Conservation (phyloP, 2,888 invertebrate genomes). For the Anagyrus pseudococci region DNA sequence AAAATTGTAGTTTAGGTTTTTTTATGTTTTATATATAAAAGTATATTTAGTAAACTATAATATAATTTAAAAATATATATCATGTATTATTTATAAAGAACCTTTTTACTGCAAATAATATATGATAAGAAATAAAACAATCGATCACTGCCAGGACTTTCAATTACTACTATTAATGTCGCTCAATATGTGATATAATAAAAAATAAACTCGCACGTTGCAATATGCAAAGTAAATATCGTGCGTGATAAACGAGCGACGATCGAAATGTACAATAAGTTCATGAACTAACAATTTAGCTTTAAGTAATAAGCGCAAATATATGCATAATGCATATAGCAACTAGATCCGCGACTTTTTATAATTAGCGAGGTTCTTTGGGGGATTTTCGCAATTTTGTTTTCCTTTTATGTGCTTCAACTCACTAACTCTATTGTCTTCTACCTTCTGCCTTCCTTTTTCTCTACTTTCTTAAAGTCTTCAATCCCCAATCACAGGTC, state of each 20-base stretch:
- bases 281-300: conserved; percentile 21
- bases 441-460: conserved; percentile 17
- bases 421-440: conserved; percentile 13
- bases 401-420: conserved; percentile 23
- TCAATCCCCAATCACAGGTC: conserved; percentile 36
- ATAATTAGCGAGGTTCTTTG: conserved; percentile 29
- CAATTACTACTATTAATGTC: conserved; percentile 21
- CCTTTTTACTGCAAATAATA: conserved; percentile 20
- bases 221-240: not conserved
- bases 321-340: conserved; percentile 1
- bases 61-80: conserved; percentile 15
- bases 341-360: conserved; percentile 8
- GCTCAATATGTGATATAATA: conserved; percentile 38
- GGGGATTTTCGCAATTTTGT: conserved; percentile 24
- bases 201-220: conserved; percentile 8
- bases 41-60: not conserved
- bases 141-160: conserved; percentile 39
- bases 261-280: not conserved
- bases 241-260: conserved; percentile 3
- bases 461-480: conserved; percentile 13
- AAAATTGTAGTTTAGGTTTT: too few species aligned
- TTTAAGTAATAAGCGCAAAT: conserved; percentile 5
- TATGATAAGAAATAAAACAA: conserved; percentile 12
- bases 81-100: conserved; percentile 28
- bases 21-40: not conserved